Percentiles rank a stretch among this genome's conserved stretches.
Conservation (phyloP, 1,140 invertebrate species). For the Anagrus nilaparvatae region DNA sequence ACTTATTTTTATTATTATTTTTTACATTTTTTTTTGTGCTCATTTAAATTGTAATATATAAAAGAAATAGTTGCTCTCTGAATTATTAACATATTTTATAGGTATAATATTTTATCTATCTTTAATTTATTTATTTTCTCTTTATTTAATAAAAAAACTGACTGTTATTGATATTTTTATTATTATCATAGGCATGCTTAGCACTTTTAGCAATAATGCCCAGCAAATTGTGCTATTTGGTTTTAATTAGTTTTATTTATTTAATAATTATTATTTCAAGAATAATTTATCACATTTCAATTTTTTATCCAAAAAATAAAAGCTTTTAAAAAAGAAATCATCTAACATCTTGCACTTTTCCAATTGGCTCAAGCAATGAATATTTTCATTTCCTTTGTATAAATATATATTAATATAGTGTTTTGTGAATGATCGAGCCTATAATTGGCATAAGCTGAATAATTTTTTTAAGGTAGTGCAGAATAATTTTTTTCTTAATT, state of each 20-base stretch:
- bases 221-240: constrained; percentile 42
- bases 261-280: constrained; percentile 40
- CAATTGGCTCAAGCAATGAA: constrained; percentile 38
- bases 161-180: constrained; percentile 31
- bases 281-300: constrained; percentile 44
- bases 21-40: too few relatives aligned
- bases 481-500: constrained; percentile 11
- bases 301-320: constrained; percentile 39
- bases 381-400: constrained; percentile 43
- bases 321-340: constrained; percentile 37
- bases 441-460: constrained; percentile 14
- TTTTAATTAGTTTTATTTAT: constrained; percentile 23
- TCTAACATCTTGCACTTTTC: constrained; percentile 30
- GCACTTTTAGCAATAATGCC: constrained; percentile 44
- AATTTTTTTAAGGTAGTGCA: constrained; percentile 11
- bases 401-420: constrained; percentile 44
- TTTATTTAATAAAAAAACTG: too few relatives aligned
- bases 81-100: too few relatives aligned
- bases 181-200: constrained; percentile 39
- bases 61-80: too few relatives aligned
- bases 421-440: constrained; percentile 39
- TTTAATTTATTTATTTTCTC: too few relatives aligned
- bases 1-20: too few relatives aligned
- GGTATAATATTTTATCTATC: too few relatives aligned
- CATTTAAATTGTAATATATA: too few relatives aligned